phyloP scores from a whole-genome alignment of 2,113 vertebrate genomes.

The Jaculus jaculus region DNA sequence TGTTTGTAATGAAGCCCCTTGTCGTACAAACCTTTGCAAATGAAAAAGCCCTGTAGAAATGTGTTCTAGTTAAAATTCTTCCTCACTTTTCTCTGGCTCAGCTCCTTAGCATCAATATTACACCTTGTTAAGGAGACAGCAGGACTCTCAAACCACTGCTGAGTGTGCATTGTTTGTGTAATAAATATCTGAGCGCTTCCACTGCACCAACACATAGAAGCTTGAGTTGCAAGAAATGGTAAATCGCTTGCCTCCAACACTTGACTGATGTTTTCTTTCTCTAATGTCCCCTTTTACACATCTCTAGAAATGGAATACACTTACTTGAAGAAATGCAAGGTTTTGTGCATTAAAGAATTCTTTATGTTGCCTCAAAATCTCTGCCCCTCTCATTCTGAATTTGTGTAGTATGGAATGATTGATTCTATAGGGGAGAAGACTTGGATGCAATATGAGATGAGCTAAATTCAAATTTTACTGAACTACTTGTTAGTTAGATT shows the following conservation, averaged over 20 bases:
- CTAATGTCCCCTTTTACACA: neutral
- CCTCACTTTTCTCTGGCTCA: neutral
- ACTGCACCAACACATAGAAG: slow-evolving; percentile 2
- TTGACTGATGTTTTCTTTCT: neutral
- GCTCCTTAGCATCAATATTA: slow-evolving; percentile 36
- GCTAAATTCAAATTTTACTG: neutral
- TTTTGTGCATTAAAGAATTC: neutral
- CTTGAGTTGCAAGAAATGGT: neutral
- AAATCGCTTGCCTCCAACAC: slow-evolving; percentile 14
- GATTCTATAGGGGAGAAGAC: neutral
- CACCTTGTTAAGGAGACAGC: slow-evolving; percentile 29
- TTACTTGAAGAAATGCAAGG: neutral
- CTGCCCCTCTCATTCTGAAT: neutral
- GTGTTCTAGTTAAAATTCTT: slow-evolving; percentile 4
- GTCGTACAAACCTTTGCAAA: neutral
- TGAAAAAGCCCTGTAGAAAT: neutral
- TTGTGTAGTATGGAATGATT: neutral
- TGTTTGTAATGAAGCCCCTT: neutral
- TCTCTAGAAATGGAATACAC: neutral
- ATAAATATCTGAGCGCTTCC: slow-evolving; percentile 44
- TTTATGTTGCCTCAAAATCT: neutral
- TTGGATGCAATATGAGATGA: neutral
- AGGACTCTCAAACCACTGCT: slow-evolving; percentile 34
- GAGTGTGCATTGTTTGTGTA: slow-evolving; percentile 47
- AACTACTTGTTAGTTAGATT: neutral